Conservation (phyloP, 2,113 vertebrate species). For the Cinclus mexicanus region DNA sequence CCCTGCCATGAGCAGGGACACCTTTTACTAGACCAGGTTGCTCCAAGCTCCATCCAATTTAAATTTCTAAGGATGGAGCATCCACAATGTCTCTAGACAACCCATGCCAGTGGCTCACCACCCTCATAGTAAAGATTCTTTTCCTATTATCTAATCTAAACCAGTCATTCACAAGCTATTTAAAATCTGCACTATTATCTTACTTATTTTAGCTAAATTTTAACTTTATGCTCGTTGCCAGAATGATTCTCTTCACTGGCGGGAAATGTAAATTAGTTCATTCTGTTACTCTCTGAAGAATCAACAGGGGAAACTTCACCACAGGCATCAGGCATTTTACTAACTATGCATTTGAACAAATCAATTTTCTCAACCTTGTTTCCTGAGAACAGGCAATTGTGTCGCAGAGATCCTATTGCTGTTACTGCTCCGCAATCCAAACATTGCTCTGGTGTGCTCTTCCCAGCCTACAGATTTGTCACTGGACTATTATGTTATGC, state of each 20-base stretch:
- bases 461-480: neutral
- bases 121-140: neutral
- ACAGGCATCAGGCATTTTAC: neutral
- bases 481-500: neutral
- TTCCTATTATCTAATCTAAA: neutral
- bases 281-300: neutral
- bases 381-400: neutral
- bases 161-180: neutral
- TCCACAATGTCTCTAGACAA: too few species aligned
- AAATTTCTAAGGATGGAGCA: neutral
- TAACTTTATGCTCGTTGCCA: neutral
- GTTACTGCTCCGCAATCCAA: neutral
- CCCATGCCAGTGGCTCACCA: neutral
- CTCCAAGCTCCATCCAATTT: neutral
- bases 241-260: neutral
- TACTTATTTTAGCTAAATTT: neutral
- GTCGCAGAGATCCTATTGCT: neutral
- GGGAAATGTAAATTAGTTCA: neutral
- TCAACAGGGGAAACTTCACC: neutral
- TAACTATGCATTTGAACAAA: neutral
- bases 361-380: neutral
- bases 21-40: too few species aligned
- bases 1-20: neutral
- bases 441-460: neutral
- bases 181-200: neutral